Base-by-base conservation (phyloP, 2,113 vertebrate genomes). In the Tragelaphus scriptus region DNA sequence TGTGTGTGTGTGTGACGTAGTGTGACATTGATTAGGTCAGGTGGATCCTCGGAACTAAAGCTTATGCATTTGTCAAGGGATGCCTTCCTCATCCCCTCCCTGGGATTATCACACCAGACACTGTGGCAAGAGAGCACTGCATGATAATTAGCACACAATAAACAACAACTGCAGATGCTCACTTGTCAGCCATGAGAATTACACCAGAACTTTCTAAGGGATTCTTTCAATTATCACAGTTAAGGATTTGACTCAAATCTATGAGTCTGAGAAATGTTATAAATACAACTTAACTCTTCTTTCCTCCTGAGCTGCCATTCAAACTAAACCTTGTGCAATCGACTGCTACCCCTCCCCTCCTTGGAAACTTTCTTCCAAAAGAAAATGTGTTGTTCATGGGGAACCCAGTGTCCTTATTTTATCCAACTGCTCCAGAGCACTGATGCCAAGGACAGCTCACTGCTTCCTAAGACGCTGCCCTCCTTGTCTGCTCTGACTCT, bases 301-400 rank as follows among this genome's bases (percentile, higher is more conserved):
- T 82, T 81, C 32, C 91, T 90, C 65, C 68, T 68, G 19, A 55
- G 21, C 40, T 79, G 28, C 55, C 26, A 9, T 44, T 49, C 13
- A 26, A 49, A 47, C 21, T 19, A 15, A 53, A 30, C 53, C n/a
- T 13, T 79, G 53, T 28, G 5, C 6, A 4, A 5, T 14, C 8
- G 0, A 0, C n/a, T 53, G n/a, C 44, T 30, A 36, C 23, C 2
- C 16, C 0, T 2, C 36, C 28, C 3, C 2, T 6, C 7, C 7
- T 49, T 47, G 61, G 47, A 59, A 36, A 7, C 28, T 63, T 6
- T 55, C 88, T 77, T 92, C 47, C 61, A 0, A 1, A 63, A 79
- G 56, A 61, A 65, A n/a, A 40, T 11, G 0, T 12, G 23, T 40
- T 2, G 0, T 11, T 21, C 17, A 0, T 0, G 16, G 53, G 0